These are phyloP conservation scores for Poecilus cupreus DNA, from an alignment of 2,888 invertebrate species.

Conservation along the genomic window DNA sequence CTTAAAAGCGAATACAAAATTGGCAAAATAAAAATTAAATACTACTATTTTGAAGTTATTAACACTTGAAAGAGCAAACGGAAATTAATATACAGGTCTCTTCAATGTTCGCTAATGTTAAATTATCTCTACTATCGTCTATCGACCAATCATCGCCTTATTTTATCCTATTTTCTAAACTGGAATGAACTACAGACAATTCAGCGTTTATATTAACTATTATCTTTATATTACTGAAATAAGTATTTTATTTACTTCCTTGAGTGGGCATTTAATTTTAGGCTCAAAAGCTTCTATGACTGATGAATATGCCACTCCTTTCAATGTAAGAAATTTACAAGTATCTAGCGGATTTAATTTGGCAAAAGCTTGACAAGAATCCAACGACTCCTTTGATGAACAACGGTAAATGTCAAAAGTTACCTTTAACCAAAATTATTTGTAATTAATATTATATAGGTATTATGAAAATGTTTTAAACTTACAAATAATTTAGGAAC, in stretches of 20 bases:
- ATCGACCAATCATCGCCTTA: no score
- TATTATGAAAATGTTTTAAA: not conserved
- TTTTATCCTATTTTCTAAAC: no score
- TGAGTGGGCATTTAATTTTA: slow-evolving; percentile 9
- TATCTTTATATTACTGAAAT: no score
- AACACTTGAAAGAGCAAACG: no score
- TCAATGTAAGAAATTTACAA: slow-evolving; percentile 21
- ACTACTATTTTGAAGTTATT: no score
- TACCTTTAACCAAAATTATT: not conserved
- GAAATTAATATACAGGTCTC: not conserved
- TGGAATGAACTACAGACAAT: no score
- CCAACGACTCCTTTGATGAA: slow-evolving; percentile 29
- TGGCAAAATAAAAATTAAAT: no score
- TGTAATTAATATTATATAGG: not conserved
- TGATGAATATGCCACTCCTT: slow-evolving; percentile 8
- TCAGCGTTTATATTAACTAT: no score
- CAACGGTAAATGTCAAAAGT: slow-evolving; percentile 13
- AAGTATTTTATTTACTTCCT: slow-evolving; percentile 9
- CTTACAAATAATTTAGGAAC: not conserved
- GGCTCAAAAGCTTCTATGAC: slow-evolving; percentile 21
- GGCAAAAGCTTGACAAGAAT: slow-evolving; percentile 20
- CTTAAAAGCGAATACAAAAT: no score
- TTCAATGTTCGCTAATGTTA: no score
- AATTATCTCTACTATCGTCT: no score
- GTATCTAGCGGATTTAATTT: slow-evolving; percentile 19